phyloP scores from a whole-genome alignment of 2,797 vertebrate species.

The Lerista edwardsae region DNA sequence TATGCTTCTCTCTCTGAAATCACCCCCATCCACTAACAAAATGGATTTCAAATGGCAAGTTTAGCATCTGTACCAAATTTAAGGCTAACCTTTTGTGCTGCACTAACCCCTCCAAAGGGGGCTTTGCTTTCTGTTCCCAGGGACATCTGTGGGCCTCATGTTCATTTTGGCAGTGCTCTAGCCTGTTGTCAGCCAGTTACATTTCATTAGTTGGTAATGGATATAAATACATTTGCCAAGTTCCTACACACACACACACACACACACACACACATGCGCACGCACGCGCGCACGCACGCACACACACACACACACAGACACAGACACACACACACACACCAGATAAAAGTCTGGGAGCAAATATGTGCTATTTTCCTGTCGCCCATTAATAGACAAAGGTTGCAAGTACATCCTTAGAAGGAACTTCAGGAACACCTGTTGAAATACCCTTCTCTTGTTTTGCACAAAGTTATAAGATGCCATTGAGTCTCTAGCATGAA shows the following conservation, averaged over 20 bases:
- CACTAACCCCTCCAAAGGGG: conserved; percentile 55
- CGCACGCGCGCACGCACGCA: too few species aligned
- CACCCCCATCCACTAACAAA: conserved; percentile 50
- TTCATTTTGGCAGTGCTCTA: conserved; percentile 64
- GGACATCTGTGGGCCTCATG: conserved; percentile 74
- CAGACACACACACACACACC: neutral
- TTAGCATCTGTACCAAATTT: conserved; percentile 71
- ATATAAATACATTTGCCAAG: conserved; percentile 41
- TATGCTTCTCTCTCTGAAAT: conserved; percentile 35
- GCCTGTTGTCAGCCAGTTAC: conserved; percentile 69
- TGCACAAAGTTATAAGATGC: neutral
- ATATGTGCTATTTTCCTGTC: neutral
- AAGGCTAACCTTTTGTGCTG: conserved; percentile 58
- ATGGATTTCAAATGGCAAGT: conserved; percentile 28
- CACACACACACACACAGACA: neutral
- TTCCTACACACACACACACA: accelerated
- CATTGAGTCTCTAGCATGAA: neutral
- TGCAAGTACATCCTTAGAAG: neutral
- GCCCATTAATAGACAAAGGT: neutral
- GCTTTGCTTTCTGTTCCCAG: conserved; percentile 48
- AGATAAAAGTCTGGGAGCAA: conserved; percentile 16
- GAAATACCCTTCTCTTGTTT: neutral
- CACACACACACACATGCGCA: neutral
- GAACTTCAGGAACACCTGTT: neutral
- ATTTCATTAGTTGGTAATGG: conserved; percentile 58